Evolutionary conservation across 2,113 vertebrate species (phyloP).

Genomic region (Equus quagga): DNA sequence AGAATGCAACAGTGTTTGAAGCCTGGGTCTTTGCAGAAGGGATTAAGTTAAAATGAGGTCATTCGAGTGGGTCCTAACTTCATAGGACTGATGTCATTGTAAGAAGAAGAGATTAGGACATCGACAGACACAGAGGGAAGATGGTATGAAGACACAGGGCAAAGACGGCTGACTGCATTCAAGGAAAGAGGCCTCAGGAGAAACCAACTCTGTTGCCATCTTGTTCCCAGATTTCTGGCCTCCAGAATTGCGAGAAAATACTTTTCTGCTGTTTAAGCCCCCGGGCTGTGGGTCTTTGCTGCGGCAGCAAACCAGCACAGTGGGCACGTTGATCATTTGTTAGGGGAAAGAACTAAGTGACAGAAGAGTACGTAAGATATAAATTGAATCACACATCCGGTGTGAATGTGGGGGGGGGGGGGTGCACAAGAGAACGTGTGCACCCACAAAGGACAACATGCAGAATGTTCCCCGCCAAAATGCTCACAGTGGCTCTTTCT

Average conservation of each 20-base stretch:
- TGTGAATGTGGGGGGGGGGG: neutral
- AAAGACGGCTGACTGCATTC: neutral
- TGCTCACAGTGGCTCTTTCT: neutral
- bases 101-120: neutral
- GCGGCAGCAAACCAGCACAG: neutral
- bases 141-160: neutral
- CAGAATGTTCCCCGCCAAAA: neutral
- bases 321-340: neutral
- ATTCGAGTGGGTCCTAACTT: neutral
- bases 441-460: neutral
- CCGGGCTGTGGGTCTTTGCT: too few species aligned
- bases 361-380: neutral
- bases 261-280: neutral
- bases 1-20: neutral
- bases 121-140: neutral
- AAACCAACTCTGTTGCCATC: neutral
- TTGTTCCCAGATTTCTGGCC: neutral
- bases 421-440: rapidly evolving
- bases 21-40: neutral
- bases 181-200: neutral
- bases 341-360: neutral
- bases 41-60: neutral
- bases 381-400: neutral
- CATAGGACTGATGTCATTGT: neutral
- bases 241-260: neutral